Conservation (phyloP, 2,113 vertebrate genomes). For the Proterorhinus semilunaris region DNA sequence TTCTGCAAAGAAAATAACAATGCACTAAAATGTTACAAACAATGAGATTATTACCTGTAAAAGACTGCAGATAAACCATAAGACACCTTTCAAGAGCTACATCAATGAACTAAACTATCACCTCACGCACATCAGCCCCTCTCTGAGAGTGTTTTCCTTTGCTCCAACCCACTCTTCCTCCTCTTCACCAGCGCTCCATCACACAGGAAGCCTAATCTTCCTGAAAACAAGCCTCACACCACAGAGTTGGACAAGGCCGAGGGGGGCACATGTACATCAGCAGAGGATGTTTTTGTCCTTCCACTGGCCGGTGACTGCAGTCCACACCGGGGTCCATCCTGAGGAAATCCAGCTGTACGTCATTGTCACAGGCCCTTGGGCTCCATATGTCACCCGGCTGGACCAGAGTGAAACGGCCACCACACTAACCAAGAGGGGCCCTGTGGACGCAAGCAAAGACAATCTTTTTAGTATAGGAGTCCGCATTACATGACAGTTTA, state of each 20-base stretch:
- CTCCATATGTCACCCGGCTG: slow-evolving; percentile 30
- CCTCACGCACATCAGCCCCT: slow-evolving; percentile 37
- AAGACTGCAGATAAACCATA: neutral
- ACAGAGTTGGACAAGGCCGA: slow-evolving; percentile 67
- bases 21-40: neutral
- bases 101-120: slow-evolving; percentile 5
- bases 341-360: slow-evolving; percentile 72
- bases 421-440: neutral
- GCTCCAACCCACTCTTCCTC: slow-evolving; percentile 58
- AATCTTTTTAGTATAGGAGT: too few relatives aligned
- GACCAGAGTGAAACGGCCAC: slow-evolving; percentile 8
- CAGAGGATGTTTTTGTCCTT: slow-evolving; percentile 80
- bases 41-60: slow-evolving; percentile 5
- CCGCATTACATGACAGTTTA: too few relatives aligned
- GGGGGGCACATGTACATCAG: slow-evolving; percentile 48
- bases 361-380: slow-evolving; percentile 49
- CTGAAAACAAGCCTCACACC: slow-evolving; percentile 58
- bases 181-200: slow-evolving; percentile 53
- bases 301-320: slow-evolving; percentile 53
- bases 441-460: neutral
- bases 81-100: slow-evolving; percentile 6
- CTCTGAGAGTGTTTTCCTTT: slow-evolving; percentile 45
- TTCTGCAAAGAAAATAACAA: neutral
- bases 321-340: slow-evolving; percentile 72
- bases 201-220: slow-evolving; percentile 67